Evolutionary conservation across 2,797 vertebrate genomes (phyloP).

Genomic region (Streptopelia turtur): DNA sequence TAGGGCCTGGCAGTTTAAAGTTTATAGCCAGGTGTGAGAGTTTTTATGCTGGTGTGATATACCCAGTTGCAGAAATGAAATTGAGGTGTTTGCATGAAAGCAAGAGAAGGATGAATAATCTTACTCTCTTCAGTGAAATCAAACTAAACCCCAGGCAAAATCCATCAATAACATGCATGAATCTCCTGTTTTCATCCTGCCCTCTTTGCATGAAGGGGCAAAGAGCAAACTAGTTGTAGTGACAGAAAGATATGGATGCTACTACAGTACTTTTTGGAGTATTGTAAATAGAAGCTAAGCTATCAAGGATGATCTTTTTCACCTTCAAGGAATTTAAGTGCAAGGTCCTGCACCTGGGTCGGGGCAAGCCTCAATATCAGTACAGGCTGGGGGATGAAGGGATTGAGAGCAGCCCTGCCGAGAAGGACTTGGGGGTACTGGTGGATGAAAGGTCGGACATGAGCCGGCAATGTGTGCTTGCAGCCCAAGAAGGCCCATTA

Average conservation of each 20-base stretch:
- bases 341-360: no score
- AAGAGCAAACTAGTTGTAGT: not conserved
- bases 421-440: no score
- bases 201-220: not conserved
- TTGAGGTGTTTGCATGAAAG: not conserved
- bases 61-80: not conserved
- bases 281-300: not conserved
- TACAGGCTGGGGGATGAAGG: no score
- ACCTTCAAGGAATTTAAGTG: not conserved
- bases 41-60: not conserved
- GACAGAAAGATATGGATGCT: not conserved
- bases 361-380: no score
- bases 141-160: not conserved
- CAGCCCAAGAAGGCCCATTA: no score
- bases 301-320: not conserved
- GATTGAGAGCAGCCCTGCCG: no score
- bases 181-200: not conserved
- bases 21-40: not conserved
- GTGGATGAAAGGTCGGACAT: no score
- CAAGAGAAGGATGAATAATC: not conserved
- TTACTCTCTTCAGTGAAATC: not conserved
- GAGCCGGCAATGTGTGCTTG: no score
- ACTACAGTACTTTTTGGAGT: not conserved
- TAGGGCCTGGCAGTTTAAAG: not conserved
- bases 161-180: not conserved